Conservation (phyloP, 1,140 invertebrate genomes). For the Trigoniulus corallinus region DNA sequence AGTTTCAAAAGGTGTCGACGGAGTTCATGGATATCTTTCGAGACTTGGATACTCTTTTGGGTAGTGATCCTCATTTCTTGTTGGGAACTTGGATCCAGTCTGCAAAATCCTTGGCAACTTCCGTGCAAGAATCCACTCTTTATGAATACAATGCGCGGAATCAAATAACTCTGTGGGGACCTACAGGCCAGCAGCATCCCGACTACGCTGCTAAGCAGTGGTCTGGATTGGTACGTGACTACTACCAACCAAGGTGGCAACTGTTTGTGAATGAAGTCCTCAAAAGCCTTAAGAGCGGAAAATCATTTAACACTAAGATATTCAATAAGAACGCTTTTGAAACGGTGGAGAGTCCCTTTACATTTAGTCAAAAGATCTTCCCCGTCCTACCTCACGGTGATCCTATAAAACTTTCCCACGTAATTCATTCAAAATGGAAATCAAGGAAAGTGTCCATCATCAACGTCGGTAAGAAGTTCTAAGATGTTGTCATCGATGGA, state of each 20-base stretch:
- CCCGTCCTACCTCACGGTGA: slow-evolving; percentile 24
- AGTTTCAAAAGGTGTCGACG: neutral
- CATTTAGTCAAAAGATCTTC: slow-evolving; percentile 29
- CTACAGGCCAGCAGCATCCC: slow-evolving; percentile 54
- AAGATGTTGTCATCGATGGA: too few relatives aligned
- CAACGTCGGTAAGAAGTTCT: too few relatives aligned
- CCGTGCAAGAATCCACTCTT: slow-evolving; percentile 31
- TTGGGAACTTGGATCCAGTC: slow-evolving; percentile 49
- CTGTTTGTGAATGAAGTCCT: slow-evolving; percentile 35
- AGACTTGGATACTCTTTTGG: slow-evolving; percentile 53
- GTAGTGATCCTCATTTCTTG: slow-evolving; percentile 46
- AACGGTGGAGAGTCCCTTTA: slow-evolving; percentile 49
- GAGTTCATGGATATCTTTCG: slow-evolving; percentile 33
- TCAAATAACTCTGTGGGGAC: slow-evolving; percentile 85
- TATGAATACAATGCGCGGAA: slow-evolving; percentile 75
- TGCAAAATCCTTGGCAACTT: slow-evolving; percentile 34
- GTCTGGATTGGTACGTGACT: slow-evolving; percentile 50
- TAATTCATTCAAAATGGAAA: slow-evolving; percentile 20
- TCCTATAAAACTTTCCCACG: slow-evolving; percentile 19
- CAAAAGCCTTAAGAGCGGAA: neutral
- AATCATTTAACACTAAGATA: slow-evolving; percentile 29
- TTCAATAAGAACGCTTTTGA: slow-evolving; percentile 37
- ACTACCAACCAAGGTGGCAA: slow-evolving; percentile 49
- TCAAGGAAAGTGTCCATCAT: too few relatives aligned
- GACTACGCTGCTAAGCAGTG: slow-evolving; percentile 87